phyloP scores from a whole-genome alignment of 2,888 invertebrate genomes.

The Microplitis manilae region DNA sequence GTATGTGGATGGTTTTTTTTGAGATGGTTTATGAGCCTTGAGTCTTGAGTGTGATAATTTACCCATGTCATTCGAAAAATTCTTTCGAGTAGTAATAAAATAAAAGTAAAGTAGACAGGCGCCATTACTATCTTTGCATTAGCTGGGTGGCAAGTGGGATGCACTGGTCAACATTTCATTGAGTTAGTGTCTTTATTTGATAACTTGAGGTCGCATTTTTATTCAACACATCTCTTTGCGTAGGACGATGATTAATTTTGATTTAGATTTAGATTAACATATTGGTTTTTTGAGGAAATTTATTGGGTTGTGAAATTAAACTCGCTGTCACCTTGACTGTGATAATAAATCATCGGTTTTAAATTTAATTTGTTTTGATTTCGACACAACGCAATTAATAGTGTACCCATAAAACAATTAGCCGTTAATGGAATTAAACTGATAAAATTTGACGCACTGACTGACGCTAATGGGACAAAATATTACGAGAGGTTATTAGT shows the following conservation, averaged over 20 bases:
- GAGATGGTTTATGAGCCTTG: not conserved
- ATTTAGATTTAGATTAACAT: not conserved
- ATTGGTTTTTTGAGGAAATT: not conserved
- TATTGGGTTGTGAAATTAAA: not conserved
- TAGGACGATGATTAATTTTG: not conserved
- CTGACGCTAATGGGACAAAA: not conserved
- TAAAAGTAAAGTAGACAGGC: slow-evolving; percentile 5
- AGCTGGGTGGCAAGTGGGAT: slow-evolving; percentile 3
- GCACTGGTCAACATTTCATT: slow-evolving; percentile 8
- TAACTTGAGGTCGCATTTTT: not conserved
- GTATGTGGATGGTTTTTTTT: not conserved
- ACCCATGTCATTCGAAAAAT: slow-evolving; percentile 12
- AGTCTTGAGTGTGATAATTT: slow-evolving; percentile 3
- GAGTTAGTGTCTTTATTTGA: slow-evolving; percentile 15
- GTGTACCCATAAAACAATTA: not conserved
- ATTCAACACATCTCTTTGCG: not conserved
- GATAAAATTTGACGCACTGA: not conserved
- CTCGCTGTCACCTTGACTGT: not conserved
- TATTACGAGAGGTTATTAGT: not conserved
- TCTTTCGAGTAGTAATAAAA: slow-evolving; percentile 8
- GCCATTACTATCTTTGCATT: slow-evolving; percentile 18
- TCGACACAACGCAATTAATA: not conserved
- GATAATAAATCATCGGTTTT: not conserved
- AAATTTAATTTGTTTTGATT: not conserved
- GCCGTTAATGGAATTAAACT: not conserved